Evolutionary conservation across 2,888 invertebrate genomes (phyloP).

Genomic region (Lepidonotus clava): DNA sequence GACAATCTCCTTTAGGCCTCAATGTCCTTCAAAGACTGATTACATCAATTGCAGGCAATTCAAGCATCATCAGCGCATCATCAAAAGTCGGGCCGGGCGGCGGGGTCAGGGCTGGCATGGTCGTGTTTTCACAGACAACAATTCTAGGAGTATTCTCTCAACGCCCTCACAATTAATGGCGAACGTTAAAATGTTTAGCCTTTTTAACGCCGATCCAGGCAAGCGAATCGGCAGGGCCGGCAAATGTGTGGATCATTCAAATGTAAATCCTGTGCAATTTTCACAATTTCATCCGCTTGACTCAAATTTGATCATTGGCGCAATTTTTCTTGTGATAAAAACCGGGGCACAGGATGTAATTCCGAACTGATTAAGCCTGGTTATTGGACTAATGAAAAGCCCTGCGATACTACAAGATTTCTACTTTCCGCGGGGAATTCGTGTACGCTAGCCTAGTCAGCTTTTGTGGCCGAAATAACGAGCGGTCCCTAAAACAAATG

Average conservation of each 20-base stretch:
- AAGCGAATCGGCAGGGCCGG: no score
- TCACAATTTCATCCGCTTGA: conserved; percentile 29
- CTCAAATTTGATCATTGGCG: conserved; percentile 14
- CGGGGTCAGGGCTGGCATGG: neutral
- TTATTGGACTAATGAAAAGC: conserved; percentile 44
- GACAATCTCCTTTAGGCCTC: neutral
- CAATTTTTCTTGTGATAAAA: conserved; percentile 27
- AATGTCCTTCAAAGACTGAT: neutral
- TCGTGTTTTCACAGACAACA: neutral
- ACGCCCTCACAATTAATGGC: conserved; percentile 3
- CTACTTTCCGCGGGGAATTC: neutral
- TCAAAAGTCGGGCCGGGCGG: neutral
- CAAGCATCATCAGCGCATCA: conserved; percentile 1
- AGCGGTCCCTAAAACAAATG: neutral
- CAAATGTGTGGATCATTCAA: conserved; percentile 7
- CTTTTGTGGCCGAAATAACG: neutral
- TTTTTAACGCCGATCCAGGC: conserved; percentile 24
- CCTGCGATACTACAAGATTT: neutral
- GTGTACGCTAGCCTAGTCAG: neutral
- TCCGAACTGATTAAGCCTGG: conserved; percentile 13
- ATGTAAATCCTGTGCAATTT: conserved; percentile 44
- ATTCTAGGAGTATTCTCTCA: neutral
- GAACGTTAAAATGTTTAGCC: neutral
- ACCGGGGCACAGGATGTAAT: conserved; percentile 16
- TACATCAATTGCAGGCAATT: conserved; percentile 3